A percentile compares a stretch with the other conserved stretches of the same genome.
Evolutionary conservation across 2,113 vertebrate genomes (phyloP).

Genomic region (Rhinogobius similis): DNA sequence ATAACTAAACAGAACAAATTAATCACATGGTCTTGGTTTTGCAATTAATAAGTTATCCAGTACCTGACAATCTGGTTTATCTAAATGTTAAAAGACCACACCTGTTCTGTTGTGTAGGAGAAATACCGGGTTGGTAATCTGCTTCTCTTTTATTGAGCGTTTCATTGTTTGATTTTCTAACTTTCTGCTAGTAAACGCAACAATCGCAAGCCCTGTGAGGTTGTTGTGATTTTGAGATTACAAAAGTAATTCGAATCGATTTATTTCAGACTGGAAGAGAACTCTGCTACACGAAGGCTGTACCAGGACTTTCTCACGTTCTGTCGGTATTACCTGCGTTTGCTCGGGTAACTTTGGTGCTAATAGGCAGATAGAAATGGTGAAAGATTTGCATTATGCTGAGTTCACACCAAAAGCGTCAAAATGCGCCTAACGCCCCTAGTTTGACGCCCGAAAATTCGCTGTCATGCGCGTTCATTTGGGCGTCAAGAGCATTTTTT

Average conservation of each 20-base stretch:
- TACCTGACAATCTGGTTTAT: conserved; percentile 12
- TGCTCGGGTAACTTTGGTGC: background rate
- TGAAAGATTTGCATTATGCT: background rate
- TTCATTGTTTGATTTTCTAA: too few relatives aligned
- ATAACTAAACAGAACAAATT: background rate
- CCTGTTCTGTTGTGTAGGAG: background rate
- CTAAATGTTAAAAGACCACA: background rate
- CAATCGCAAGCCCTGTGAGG: too few relatives aligned
- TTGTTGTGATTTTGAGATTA: too few relatives aligned
- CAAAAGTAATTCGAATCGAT: too few relatives aligned
- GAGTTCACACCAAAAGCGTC: too few relatives aligned
- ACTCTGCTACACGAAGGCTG: background rate
- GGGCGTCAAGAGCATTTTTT: too few relatives aligned
- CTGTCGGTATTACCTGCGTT: background rate
- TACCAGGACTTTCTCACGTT: background rate
- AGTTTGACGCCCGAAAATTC: too few relatives aligned
- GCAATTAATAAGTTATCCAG: background rate
- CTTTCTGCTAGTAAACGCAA: too few relatives aligned
- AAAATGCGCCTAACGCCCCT: too few relatives aligned
- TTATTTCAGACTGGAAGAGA: background rate
- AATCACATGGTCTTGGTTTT: background rate
- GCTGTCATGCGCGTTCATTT: too few relatives aligned
- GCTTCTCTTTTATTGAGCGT: too few relatives aligned
- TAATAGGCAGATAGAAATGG: background rate
- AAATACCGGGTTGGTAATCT: background rate